Percentiles rank a stretch among this genome's conserved stretches.
Conservation (phyloP, 2,113 vertebrate genomes). For the Tragelaphus imberbis region DNA sequence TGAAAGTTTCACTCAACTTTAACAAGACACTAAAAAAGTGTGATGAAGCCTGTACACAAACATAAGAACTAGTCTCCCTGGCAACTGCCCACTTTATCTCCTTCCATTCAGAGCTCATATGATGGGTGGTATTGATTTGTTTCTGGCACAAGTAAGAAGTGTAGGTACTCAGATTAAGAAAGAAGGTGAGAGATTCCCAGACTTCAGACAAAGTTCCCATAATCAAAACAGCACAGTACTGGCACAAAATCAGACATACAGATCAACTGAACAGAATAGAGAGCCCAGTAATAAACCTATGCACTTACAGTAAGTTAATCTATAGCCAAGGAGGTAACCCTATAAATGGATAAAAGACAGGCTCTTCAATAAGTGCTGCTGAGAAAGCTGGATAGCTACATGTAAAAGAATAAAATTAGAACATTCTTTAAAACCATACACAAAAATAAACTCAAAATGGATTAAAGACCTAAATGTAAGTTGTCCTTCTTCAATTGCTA, state of each 20-base stretch:
- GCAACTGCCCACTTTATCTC: neutral
- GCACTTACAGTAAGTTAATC: neutral
- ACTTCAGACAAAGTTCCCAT: neutral
- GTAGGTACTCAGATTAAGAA: neutral
- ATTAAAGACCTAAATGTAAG: neutral
- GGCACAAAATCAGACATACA: neutral
- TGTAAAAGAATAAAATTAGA: neutral
- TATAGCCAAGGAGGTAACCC: neutral
- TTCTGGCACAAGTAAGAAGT: neutral
- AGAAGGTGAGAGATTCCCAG: neutral
- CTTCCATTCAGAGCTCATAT: neutral
- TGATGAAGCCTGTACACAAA: neutral
- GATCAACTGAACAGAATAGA: neutral
- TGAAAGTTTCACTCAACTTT: neutral
- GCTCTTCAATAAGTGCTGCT: neutral
- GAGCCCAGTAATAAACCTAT: neutral
- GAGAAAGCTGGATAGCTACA: neutral
- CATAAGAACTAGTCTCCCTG: neutral
- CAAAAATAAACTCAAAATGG: neutral
- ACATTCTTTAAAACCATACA: neutral
- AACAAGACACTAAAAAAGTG: neutral
- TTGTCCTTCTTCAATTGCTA: neutral
- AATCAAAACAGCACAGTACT: neutral
- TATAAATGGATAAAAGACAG: neutral
- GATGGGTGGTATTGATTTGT: neutral